phyloP scores from a whole-genome alignment of 2,113 vertebrate species.

The Gallinago jamesoni region DNA sequence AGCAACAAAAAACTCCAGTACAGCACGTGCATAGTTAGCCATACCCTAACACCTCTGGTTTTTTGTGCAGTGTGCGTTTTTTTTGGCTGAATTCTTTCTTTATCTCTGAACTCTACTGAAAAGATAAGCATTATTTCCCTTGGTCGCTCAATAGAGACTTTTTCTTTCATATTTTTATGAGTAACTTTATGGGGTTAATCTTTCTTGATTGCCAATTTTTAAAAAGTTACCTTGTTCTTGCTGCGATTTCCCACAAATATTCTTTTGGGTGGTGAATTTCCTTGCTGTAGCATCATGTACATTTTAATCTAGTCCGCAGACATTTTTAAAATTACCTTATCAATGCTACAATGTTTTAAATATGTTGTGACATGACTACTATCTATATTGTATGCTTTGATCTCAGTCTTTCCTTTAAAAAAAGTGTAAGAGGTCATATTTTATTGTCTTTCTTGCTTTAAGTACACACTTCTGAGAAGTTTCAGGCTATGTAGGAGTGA shows the following conservation, averaged over 20 bases:
- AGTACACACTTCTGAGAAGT: background rate
- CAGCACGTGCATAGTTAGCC: background rate
- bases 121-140: background rate
- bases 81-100: background rate
- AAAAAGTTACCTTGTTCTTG: background rate
- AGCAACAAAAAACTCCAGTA: background rate
- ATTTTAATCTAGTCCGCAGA: background rate
- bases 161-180: background rate
- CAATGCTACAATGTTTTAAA: background rate
- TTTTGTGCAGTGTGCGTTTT: rapidly evolving
- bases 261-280: background rate
- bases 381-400: background rate
- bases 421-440: background rate
- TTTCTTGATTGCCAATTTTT: background rate
- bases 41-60: background rate
- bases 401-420: background rate
- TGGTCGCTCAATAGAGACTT: background rate
- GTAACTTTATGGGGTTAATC: background rate
- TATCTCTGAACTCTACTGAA: background rate
- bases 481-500: background rate
- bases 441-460: background rate
- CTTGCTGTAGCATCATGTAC: background rate
- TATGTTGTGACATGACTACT: background rate
- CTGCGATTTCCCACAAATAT: background rate
- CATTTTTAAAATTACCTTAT: background rate